phyloP scores from a whole-genome alignment of 2,888 invertebrate genomes.

The Harpagoxenus sublaevis region DNA sequence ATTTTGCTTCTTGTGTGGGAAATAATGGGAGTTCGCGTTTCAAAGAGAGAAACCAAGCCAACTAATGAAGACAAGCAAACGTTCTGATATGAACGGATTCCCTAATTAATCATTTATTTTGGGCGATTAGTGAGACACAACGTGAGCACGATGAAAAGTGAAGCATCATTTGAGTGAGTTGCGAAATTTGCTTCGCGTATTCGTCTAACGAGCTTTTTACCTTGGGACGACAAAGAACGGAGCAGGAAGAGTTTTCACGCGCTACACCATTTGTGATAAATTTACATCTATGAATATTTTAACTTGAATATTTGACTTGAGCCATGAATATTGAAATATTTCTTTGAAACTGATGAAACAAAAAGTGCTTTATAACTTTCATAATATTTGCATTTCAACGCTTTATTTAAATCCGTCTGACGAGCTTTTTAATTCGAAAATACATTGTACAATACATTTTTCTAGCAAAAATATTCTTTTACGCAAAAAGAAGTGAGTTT shows the following conservation, averaged over 20 bases:
- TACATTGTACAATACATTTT: neutral
- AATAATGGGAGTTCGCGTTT: slow-evolving; percentile 39
- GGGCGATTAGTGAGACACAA: neutral
- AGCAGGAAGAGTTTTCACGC: neutral
- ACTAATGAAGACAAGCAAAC: slow-evolving; percentile 4
- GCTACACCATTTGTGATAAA: neutral
- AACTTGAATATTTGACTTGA: neutral
- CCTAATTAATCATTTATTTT: slow-evolving; percentile 60
- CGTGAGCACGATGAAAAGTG: slow-evolving; percentile 3
- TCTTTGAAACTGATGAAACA: neutral
- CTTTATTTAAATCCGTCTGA: neutral
- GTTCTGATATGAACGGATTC: slow-evolving; percentile 50
- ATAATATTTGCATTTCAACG: neutral
- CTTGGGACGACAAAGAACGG: neutral
- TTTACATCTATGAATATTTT: neutral
- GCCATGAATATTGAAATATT: neutral
- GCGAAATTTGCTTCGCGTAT: neutral
- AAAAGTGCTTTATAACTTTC: neutral
- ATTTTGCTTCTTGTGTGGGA: neutral
- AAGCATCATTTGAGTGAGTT: neutral
- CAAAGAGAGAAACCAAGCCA: slow-evolving; percentile 35
- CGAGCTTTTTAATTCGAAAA: neutral
- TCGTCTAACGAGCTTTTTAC: slow-evolving; percentile 13
- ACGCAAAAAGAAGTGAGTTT: neutral
- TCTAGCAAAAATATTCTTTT: neutral